Evolutionary conservation across 2,888 invertebrate species (phyloP).

Genomic region (Laspeyria flexula): DNA sequence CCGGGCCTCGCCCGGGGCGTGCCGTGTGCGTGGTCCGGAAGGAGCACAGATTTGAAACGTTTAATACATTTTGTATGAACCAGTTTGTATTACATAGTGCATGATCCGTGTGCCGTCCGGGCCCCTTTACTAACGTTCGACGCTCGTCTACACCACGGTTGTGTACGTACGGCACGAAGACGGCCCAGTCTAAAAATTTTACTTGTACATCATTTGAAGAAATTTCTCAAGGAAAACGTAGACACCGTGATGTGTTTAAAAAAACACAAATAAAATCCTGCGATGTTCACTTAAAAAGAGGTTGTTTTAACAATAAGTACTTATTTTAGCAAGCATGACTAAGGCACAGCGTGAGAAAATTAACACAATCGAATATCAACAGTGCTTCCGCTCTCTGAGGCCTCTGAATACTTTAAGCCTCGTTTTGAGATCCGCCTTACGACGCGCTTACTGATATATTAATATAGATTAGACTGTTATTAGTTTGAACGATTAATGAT

Average conservation of each 20-base stretch:
- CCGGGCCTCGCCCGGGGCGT: too few species aligned
- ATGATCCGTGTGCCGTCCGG: too few species aligned
- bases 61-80: too few species aligned
- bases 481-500: too few species aligned
- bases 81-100: too few species aligned
- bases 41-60: too few species aligned
- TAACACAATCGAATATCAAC: slow-evolving; percentile 31
- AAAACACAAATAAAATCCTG: background rate
- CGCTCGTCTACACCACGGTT: too few species aligned
- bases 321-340: slow-evolving; percentile 31
- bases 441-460: slow-evolving; percentile 1
- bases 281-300: slow-evolving; percentile 16
- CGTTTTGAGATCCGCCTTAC: slow-evolving; percentile 1
- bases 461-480: background rate
- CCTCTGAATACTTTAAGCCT: slow-evolving; percentile 16
- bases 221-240: background rate
- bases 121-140: too few species aligned
- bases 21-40: too few species aligned
- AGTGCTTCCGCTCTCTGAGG: slow-evolving; percentile 39
- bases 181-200: too few species aligned
- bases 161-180: too few species aligned
- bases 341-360: slow-evolving; percentile 43
- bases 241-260: background rate
- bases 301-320: slow-evolving; percentile 22
- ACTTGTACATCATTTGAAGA: too few species aligned